These are phyloP conservation scores for Beroe ovata DNA, from an alignment of 37 sponge, comb jelly and placozoan species.

Conservation along the genomic window DNA sequence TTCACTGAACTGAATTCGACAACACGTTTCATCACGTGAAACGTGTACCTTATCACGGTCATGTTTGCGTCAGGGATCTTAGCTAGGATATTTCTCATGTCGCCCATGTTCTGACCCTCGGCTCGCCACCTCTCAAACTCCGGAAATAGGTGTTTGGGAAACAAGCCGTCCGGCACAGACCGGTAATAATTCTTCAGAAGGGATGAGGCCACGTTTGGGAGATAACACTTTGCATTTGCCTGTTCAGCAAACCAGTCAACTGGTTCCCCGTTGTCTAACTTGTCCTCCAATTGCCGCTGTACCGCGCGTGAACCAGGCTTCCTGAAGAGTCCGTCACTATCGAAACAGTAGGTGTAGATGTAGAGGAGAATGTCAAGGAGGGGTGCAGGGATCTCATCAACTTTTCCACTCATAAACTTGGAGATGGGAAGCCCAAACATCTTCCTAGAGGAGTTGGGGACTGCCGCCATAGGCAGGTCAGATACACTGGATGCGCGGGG, in stretches of 20 bases:
- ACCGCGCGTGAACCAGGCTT: slow-evolving; percentile 10
- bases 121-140: slow-evolving; percentile 44
- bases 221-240: background rate
- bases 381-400: slow-evolving; percentile 18
- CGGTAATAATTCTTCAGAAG: slow-evolving; percentile 16
- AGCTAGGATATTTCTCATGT: slow-evolving; percentile 4
- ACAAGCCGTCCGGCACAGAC: slow-evolving; percentile 17
- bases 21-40: slow-evolving; percentile 52
- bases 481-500: background rate
- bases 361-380: slow-evolving; percentile 41
- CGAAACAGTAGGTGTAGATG: slow-evolving; percentile 35
- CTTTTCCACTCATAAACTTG: background rate
- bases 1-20: slow-evolving; percentile 12
- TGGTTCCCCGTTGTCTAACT: slow-evolving; percentile 37
- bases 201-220: slow-evolving; percentile 31
- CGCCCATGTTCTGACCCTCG: background rate
- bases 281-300: slow-evolving; percentile 18
- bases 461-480: background rate
- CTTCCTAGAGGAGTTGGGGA: background rate
- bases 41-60: slow-evolving; percentile 39
- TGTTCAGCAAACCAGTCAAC: slow-evolving; percentile 50
- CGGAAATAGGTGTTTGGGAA: slow-evolving; percentile 36
- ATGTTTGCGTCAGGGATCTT: slow-evolving; percentile 12
- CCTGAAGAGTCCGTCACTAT: slow-evolving; percentile 28
- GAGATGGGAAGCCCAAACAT: slow-evolving; percentile 30